These are phyloP conservation scores for Sciurus carolinensis DNA, from an alignment of 2,797 vertebrate species.

Conservation along the genomic window DNA sequence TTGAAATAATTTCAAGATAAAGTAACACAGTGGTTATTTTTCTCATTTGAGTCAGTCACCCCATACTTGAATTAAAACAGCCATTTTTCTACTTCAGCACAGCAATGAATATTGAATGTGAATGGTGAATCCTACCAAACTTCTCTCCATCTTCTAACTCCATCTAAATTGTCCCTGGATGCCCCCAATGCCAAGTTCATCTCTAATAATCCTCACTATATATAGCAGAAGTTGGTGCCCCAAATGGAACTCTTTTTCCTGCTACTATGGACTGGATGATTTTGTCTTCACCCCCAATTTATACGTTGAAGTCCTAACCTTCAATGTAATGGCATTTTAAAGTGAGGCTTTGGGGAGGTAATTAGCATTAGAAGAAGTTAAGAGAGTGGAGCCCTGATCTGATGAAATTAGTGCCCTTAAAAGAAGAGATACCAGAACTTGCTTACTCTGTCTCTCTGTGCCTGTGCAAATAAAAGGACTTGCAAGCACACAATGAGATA, in stretches of 20 bases:
- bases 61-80: not conserved
- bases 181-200: not conserved
- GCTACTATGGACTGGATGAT: not conserved
- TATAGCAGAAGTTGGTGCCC: not conserved
- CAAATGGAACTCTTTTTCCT: not conserved
- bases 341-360: not conserved
- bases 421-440: not conserved
- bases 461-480: not conserved
- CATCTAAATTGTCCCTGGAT: not conserved
- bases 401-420: not conserved
- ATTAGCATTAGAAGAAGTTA: not conserved
- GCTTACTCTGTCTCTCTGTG: not conserved
- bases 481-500: not conserved
- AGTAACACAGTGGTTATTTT: not conserved
- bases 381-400: not conserved
- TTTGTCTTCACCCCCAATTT: not conserved
- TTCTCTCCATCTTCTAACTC: not conserved
- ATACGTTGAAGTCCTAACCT: not conserved
- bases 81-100: not conserved
- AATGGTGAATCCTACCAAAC: not conserved
- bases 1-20: constrained; percentile 30
- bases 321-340: not conserved
- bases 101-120: not conserved
- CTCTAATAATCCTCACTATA: too few species aligned
- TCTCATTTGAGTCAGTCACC: not conserved